Percentiles rank a stretch among this genome's conserved stretches.
phyloP scores from a whole-genome alignment of 2,797 vertebrate species.

The Thalassophryne amazonica region DNA sequence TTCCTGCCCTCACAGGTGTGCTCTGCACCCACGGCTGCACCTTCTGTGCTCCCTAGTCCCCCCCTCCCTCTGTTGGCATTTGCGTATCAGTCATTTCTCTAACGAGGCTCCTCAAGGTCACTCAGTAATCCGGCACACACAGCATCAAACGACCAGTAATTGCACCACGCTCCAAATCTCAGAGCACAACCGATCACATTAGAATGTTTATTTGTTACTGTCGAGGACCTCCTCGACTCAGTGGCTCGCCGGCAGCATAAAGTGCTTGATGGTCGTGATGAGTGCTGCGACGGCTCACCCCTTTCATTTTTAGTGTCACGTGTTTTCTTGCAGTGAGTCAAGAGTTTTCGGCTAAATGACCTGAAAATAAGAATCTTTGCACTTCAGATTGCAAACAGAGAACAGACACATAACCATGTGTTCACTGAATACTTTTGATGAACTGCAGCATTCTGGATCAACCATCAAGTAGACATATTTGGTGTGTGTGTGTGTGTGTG shows the following conservation, averaged over 20 bases:
- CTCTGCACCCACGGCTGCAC: slow-evolving; percentile 21
- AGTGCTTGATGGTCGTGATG: slow-evolving; percentile 33
- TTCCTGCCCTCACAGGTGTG: slow-evolving; percentile 37
- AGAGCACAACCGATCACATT: slow-evolving; percentile 55
- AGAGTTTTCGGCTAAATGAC: slow-evolving; percentile 42
- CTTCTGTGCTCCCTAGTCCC: slow-evolving; percentile 25
- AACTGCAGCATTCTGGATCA: neutral
- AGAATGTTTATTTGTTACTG: slow-evolving; percentile 65
- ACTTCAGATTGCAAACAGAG: neutral
- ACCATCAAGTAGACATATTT: neutral
- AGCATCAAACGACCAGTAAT: slow-evolving; percentile 61
- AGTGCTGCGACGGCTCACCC: slow-evolving; percentile 35
- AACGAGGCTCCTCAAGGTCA: slow-evolving; percentile 69
- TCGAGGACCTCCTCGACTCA: slow-evolving; percentile 40
- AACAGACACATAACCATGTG: slow-evolving; percentile 35
- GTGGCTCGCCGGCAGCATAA: slow-evolving; percentile 31
- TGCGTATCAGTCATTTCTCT: slow-evolving; percentile 58
- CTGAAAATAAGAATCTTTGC: slow-evolving; percentile 41
- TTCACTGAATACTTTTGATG: slow-evolving; percentile 34
- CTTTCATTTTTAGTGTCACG: slow-evolving; percentile 35
- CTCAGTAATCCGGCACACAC: slow-evolving; percentile 16
- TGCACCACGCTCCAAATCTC: slow-evolving; percentile 41
- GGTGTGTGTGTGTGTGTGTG: no score
- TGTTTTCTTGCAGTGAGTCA: slow-evolving; percentile 5
- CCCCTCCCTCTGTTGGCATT: slow-evolving; percentile 1